Conservation (phyloP, 2,797 vertebrate species). For the Lagorchestes hirsutus region DNA sequence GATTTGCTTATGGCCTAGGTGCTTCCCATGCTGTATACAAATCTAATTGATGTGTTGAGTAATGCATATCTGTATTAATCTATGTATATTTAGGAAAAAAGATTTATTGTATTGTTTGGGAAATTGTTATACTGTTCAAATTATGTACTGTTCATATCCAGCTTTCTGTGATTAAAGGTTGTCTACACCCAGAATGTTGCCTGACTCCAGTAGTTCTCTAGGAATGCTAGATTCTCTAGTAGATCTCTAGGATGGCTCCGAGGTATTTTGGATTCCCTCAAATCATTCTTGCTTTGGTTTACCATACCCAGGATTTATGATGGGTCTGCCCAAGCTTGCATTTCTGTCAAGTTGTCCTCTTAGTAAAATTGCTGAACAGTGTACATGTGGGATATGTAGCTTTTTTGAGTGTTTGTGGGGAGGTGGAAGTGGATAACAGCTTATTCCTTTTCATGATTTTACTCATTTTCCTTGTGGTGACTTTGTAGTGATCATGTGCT, state of each 20-base stretch:
- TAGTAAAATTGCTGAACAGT: neutral
- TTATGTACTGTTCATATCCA: neutral
- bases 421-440: neutral
- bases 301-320: neutral
- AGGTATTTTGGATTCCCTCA: neutral
- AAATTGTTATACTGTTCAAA: neutral
- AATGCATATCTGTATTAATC: neutral
- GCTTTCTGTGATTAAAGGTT: neutral
- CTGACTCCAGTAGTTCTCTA: neutral
- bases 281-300: neutral
- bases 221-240: neutral
- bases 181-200: neutral
- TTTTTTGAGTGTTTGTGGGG: neutral
- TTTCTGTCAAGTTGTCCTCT: neutral
- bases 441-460: neutral
- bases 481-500: neutral
- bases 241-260: neutral
- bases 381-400: neutral
- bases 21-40: neutral
- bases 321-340: neutral
- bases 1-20: neutral
- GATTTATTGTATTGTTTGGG: neutral
- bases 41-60: neutral
- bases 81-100: neutral
- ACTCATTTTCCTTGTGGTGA: neutral